A percentile compares a stretch with the other conserved stretches of the same genome.
phyloP scores from a whole-genome alignment of 2,113 vertebrate genomes.

The Zonotrichia leucophrys region DNA sequence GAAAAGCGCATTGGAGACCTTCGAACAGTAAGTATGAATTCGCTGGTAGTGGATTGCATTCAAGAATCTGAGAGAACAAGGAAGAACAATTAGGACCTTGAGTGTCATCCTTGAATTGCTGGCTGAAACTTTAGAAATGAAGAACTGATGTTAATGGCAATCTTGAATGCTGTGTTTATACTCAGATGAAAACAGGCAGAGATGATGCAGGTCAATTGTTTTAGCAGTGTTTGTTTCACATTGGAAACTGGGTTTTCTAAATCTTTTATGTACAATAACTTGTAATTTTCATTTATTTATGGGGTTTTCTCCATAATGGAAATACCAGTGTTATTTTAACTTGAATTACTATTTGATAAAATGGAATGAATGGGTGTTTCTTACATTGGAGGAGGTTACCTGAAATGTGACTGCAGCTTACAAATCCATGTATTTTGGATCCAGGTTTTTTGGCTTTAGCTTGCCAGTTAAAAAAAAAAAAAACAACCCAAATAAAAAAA shows the following conservation, averaged over 20 bases:
- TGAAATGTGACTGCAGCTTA: neutral
- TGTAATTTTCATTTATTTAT: neutral
- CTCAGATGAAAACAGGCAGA: neutral
- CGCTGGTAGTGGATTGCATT: neutral
- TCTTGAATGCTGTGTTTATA: neutral
- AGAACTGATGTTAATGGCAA: neutral
- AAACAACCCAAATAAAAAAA: neutral
- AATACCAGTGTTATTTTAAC: neutral
- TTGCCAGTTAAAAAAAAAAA: neutral
- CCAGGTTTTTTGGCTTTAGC: neutral
- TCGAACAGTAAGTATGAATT: conserved; percentile 82
- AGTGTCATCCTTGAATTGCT: neutral
- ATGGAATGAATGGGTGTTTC: neutral
- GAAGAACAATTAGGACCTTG: neutral
- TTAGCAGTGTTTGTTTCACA: neutral
- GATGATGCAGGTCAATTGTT: neutral
- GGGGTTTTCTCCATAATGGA: neutral
- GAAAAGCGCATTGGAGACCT: conserved; percentile 94
- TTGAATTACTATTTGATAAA: neutral
- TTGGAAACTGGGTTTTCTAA: neutral
- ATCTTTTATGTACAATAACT: neutral
- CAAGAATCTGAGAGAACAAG: neutral
- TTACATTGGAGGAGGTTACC: neutral
- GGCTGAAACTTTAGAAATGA: neutral
- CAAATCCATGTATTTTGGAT: neutral